Conservation (phyloP, 2,888 invertebrate genomes). For the Oligia fasciuncula region DNA sequence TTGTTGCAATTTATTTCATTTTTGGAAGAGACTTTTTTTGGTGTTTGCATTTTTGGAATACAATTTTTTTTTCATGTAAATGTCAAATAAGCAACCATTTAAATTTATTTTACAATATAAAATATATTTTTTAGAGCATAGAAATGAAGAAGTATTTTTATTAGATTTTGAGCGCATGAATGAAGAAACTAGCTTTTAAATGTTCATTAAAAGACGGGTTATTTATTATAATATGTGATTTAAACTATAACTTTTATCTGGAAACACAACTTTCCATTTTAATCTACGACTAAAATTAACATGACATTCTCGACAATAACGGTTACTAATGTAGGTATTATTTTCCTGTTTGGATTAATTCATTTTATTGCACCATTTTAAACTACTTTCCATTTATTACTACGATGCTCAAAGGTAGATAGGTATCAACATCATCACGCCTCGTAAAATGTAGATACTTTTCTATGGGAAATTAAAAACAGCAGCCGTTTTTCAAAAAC, state of each 20-base stretch:
- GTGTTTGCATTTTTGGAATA: background rate
- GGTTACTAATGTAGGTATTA: slow-evolving; percentile 19
- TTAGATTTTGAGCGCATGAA: slow-evolving; percentile 41
- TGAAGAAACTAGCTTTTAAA: slow-evolving; percentile 46
- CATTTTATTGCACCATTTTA: background rate
- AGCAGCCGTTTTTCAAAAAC: too few relatives aligned
- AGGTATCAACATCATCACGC: background rate
- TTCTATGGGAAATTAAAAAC: background rate
- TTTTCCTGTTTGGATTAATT: slow-evolving; percentile 25
- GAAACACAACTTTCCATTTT: slow-evolving; percentile 61
- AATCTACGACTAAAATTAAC: slow-evolving; percentile 29
- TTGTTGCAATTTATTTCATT: slow-evolving; percentile 11
- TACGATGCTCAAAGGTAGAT: background rate
- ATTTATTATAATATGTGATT: slow-evolving; percentile 27
- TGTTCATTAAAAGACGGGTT: slow-evolving; percentile 24
- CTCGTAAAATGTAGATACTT: background rate
- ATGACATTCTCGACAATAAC: slow-evolving; percentile 9
- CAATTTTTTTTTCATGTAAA: background rate
- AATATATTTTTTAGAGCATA: background rate
- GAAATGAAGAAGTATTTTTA: slow-evolving; percentile 4
- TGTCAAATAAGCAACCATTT: background rate
- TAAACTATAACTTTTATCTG: slow-evolving; percentile 36
- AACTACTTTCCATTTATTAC: slow-evolving; percentile 47
- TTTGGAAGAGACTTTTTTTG: background rate
- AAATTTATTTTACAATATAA: background rate